Base-by-base conservation (phyloP, 1,140 invertebrate species). In the Lordiphosa stackelbergi region DNA sequence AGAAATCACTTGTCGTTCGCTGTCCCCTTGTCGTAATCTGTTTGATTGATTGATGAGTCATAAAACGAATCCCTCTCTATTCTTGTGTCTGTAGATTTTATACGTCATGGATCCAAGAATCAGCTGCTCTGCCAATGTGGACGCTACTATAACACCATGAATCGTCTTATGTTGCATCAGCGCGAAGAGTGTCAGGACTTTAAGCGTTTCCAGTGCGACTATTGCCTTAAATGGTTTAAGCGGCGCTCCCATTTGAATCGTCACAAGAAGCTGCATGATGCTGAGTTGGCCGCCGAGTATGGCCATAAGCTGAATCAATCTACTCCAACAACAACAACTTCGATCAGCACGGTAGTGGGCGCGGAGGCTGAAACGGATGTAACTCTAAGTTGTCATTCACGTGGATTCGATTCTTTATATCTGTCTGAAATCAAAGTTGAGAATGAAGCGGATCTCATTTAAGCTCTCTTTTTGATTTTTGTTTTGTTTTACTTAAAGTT, bases 111-210 rank as follows among this genome's bases (percentile, higher is more conserved):
- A 3, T 60, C 69, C 8, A 81, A 69, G 64, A 83, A 81, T 36
- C 72, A 83, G 40, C 53, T 83, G 11, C 41, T 84, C 37, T 83
- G 77, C 69, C 73, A 83, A 40, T 83, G 77, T 41, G 77, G 77
- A 57, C 78, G 77, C 4, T 83, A 78, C 49, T 83, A 84, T 35
- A 66, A 84, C 45, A 73, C 78, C 3, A 16, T 66, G 24, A 77
- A 58, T 47, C 72, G 77, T 13, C 36, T 83, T 45, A 60, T 55
- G 69, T 48, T 72, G 52, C 77, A 83, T 51, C 69, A 83, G 49
- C 73, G 65, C 5, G 73, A 84, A 46, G 78, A 84, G 59, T 84
- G 78, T 42, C 69, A 84, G 70, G 79, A 84, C 41, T 78, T 85
- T 35, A 73, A 75, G 53, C 69, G 79, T 6, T 85, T 85, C 36